These are phyloP conservation scores for Battus philenor DNA, from an alignment of 1,140 invertebrate species.

Conservation along the genomic window DNA sequence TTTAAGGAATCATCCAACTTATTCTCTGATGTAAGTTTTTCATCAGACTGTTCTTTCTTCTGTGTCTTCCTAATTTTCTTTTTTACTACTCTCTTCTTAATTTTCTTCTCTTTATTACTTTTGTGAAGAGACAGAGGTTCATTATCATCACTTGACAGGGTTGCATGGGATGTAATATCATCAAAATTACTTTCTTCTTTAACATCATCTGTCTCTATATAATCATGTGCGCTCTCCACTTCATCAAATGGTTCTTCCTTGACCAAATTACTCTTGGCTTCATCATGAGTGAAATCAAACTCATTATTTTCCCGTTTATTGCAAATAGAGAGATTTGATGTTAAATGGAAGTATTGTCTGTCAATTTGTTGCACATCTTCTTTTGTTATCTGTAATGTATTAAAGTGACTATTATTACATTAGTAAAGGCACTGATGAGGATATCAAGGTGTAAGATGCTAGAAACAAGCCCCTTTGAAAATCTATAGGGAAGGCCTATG, in stretches of 20 bases:
- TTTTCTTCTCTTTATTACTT: constrained; percentile 28
- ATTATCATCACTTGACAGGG: constrained; percentile 28
- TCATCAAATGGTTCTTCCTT: constrained; percentile 27
- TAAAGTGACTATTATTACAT: too few relatives aligned
- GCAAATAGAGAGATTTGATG: constrained; percentile 16
- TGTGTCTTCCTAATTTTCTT: constrained; percentile 18
- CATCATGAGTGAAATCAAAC: constrained; percentile 8
- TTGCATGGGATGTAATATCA: constrained; percentile 16
- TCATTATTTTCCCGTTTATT: constrained; percentile 7
- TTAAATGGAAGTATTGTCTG: constrained; percentile 14
- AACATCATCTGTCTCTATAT: constrained; percentile 13
- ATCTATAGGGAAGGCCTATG: too few relatives aligned
- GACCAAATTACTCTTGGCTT: constrained; percentile 19
- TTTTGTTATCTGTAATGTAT: constrained; percentile 23
- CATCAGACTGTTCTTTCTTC: constrained; percentile 1
- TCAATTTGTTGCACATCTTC: constrained; percentile 22
- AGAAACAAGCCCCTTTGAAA: too few relatives aligned
- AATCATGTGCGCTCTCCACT: background rate
- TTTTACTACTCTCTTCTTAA: constrained; percentile 16
- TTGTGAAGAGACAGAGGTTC: constrained; percentile 38
- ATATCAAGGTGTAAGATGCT: too few relatives aligned
- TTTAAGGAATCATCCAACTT: background rate
- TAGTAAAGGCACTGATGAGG: too few relatives aligned
- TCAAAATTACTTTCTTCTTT: constrained; percentile 29
- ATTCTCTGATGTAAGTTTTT: background rate